Evolutionary conservation across 2,888 invertebrate species (phyloP).

Genomic region (Venusia cambrica): DNA sequence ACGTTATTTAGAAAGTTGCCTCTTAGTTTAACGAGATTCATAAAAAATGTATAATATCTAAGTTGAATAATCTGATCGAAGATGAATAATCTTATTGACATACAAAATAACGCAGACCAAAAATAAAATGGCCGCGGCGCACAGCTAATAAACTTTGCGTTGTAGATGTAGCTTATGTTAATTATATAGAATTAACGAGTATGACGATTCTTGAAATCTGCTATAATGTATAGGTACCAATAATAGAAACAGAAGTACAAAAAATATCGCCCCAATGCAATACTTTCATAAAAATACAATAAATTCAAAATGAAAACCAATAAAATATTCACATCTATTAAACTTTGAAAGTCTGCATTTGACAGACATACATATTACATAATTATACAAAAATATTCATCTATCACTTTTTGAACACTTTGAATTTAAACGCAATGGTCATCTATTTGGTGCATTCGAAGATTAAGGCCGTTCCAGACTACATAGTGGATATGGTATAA

Average conservation of each 20-base stretch:
- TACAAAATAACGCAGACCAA: no score
- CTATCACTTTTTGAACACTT: conserved; percentile 79
- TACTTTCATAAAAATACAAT: conserved; percentile 2
- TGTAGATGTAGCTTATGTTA: no score
- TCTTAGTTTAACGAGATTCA: conserved; percentile 35
- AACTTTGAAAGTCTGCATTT: conserved; percentile 49
- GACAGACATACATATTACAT: conserved; percentile 29
- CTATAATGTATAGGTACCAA: no score
- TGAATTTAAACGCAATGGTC: conserved; percentile 68
- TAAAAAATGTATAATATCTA: conserved; percentile 21
- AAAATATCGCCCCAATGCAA: conserved; percentile 5
- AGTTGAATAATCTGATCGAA: background rate
- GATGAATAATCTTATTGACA: no score
- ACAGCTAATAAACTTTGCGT: no score
- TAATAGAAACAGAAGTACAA: no score
- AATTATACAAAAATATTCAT: conserved; percentile 75
- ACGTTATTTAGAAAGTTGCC: no score
- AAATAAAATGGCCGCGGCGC: no score
- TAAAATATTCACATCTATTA: conserved; percentile 44
- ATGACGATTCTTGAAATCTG: conserved; percentile 27
- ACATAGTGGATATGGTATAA: conserved; percentile 14
- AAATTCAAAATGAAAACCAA: conserved; percentile 11
- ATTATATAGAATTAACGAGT: no score
- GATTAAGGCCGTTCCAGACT: conserved; percentile 35
- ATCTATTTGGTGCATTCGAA: conserved; percentile 53